Percentiles rank a stretch among this genome's conserved stretches.
These are phyloP conservation scores for Cololabis saira DNA, from an alignment of 2,113 vertebrate species.

Conservation along the genomic window DNA sequence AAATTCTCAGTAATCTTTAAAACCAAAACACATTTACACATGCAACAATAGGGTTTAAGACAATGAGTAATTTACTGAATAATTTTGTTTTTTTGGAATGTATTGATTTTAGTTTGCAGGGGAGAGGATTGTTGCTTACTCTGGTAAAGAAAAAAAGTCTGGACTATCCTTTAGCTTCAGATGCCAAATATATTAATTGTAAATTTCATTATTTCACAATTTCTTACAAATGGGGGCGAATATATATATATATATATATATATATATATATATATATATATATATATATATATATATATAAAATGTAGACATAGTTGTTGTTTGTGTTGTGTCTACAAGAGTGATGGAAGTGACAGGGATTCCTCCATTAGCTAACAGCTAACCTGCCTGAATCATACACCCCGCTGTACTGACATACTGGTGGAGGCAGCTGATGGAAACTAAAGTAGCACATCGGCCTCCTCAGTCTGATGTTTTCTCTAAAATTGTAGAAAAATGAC, in stretches of 20 bases:
- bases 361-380: no score
- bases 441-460: no score
- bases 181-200: conserved; percentile 66
- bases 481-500: no score
- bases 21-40: conserved; percentile 92
- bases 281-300: no score
- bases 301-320: conserved; percentile 1
- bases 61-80: conserved; percentile 85
- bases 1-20: conserved; percentile 89
- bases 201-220: conserved; percentile 63
- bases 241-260: no score
- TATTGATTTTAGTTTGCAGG: conserved; percentile 64
- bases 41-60: conserved; percentile 92
- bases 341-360: conserved; percentile 15
- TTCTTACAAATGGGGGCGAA: conserved; percentile 56
- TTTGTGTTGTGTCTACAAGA: conserved; percentile 22
- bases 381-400: no score
- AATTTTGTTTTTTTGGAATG: conserved; percentile 80
- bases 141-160: conserved; percentile 49
- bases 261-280: no score
- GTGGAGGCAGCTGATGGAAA: no score
- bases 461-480: no score
- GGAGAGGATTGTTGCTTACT: conserved; percentile 23
- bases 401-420: no score
- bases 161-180: conserved; percentile 45